Percentiles rank a stretch among this genome's conserved stretches.
phyloP scores from a whole-genome alignment of 2,113 vertebrate species.

The Gymnobelideus leadbeateri region DNA sequence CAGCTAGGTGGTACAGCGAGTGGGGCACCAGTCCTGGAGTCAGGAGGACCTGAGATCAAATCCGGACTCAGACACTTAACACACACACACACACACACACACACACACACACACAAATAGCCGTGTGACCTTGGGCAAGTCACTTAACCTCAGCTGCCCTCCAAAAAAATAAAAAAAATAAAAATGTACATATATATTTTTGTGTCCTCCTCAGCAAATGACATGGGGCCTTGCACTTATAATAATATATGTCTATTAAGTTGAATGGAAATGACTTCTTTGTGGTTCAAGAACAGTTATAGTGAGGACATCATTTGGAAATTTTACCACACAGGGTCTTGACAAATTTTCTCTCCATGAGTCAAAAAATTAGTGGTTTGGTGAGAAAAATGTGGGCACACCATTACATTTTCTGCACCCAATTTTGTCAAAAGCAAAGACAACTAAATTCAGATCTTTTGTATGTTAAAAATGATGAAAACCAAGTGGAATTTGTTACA shows the following conservation, averaged over 20 bases:
- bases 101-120: no score
- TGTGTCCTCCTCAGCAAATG: background rate
- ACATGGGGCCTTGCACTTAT: background rate
- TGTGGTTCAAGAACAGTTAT: slow-evolving; percentile 24
- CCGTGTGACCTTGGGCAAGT: no score
- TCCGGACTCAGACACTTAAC: no score
- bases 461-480: slow-evolving; percentile 72
- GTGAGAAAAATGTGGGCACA: slow-evolving; percentile 56
- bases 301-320: slow-evolving; percentile 49
- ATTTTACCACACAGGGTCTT: background rate
- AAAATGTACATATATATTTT: background rate
- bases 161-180: no score
- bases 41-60: no score
- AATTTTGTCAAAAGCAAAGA: slow-evolving; percentile 72
- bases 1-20: no score
- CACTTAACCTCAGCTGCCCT: no score
- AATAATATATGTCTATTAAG: background rate
- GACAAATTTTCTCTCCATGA: slow-evolving; percentile 41
- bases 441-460: slow-evolving; percentile 68
- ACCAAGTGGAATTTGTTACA: slow-evolving; percentile 66
- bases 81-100: no score
- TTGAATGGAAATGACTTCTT: slow-evolving; percentile 8
- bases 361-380: slow-evolving; percentile 1
- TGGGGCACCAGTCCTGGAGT: no score
- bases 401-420: slow-evolving; percentile 64